phyloP scores from a whole-genome alignment of 2,113 vertebrate genomes.

The Vidua chalybeata region DNA sequence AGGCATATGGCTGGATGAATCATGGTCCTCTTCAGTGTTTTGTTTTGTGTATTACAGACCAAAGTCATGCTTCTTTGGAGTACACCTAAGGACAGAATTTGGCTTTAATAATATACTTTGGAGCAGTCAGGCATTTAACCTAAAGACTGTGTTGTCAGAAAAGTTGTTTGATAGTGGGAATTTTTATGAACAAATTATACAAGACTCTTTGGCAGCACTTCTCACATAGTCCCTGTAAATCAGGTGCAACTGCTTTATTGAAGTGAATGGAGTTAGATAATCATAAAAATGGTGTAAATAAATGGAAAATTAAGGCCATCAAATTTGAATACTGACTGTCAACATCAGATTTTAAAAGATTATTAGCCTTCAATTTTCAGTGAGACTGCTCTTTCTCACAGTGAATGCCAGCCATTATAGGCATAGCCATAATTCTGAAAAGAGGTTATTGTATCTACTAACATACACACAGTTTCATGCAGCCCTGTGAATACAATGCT shows the following conservation, averaged over 20 bases:
- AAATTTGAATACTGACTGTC: neutral
- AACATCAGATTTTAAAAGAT: neutral
- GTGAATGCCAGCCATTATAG: neutral
- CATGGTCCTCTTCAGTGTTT: neutral
- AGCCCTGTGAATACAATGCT: neutral
- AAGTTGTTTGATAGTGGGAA: neutral
- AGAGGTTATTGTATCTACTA: neutral
- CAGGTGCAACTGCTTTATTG: neutral
- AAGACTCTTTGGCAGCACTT: neutral
- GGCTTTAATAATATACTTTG: neutral
- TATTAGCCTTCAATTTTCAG: neutral
- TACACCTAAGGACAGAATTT: neutral
- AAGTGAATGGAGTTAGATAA: neutral
- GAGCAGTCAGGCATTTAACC: slow-evolving; percentile 1
- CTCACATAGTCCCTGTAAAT: neutral
- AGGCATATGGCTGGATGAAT: neutral
- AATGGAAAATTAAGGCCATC: neutral
- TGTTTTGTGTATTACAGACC: neutral
- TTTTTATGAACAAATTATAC: slow-evolving; percentile 26
- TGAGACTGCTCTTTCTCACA: neutral
- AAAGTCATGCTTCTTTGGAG: neutral
- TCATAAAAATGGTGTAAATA: slow-evolving; percentile 25
- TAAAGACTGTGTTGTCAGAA: neutral
- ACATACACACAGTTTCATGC: fast-evolving
- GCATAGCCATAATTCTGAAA: neutral